Evolutionary conservation across 1,140 invertebrate species (phyloP).

Genomic region (Parapsyche elsis): DNA sequence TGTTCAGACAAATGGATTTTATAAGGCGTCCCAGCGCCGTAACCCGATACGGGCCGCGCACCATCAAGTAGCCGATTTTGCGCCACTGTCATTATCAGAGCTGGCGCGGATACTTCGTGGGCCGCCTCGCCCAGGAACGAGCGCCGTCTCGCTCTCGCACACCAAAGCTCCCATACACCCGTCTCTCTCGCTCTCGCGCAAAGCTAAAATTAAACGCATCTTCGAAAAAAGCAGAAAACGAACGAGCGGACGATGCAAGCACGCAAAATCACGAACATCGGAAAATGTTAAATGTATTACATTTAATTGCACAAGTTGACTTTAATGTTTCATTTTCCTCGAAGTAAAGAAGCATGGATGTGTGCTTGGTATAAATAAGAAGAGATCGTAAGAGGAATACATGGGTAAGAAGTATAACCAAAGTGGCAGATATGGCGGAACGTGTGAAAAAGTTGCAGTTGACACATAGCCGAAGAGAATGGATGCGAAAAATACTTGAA

Average conservation of each 20-base stretch:
- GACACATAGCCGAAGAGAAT: no score
- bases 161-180: background rate
- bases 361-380: no score
- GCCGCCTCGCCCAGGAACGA: conserved; percentile 2
- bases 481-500: no score
- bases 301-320: no score
- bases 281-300: no score
- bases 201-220: conserved; percentile 21
- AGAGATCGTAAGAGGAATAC: no score
- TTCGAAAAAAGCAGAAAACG: background rate
- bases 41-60: conserved; percentile 43
- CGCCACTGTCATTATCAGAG: background rate
- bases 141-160: conserved; percentile 2
- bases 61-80: conserved; percentile 4
- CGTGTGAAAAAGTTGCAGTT: no score
- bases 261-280: no score
- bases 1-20: conserved; percentile 50
- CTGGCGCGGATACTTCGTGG: conserved; percentile 1
- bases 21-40: conserved; percentile 45
- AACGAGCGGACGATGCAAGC: background rate
- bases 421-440: no score
- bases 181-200: conserved; percentile 4
- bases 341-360: no score
- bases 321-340: no score
- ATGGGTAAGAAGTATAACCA: no score